Evolutionary conservation across 2,888 invertebrate species (phyloP).

Genomic region (Drosophila robusta): DNA sequence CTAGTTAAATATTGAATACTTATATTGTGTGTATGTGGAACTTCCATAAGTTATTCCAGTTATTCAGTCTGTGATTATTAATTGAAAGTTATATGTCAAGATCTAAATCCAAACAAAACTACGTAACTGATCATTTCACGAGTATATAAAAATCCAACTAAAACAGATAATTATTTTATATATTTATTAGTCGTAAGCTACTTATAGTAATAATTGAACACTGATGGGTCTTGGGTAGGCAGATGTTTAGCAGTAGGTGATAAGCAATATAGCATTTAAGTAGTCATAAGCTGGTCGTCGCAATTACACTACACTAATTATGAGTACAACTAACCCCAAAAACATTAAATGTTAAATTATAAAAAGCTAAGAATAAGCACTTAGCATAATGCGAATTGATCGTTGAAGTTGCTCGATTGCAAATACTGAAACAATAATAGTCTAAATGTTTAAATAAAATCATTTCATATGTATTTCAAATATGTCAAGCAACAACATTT

Average conservation of each 20-base stretch:
- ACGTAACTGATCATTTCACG: constrained; percentile 73
- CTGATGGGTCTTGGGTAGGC: constrained; percentile 73
- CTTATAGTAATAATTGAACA: constrained; percentile 45
- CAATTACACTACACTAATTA: constrained; percentile 63
- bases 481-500: background rate
- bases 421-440: constrained; percentile 70
- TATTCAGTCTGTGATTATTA: constrained; percentile 74
- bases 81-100: constrained; percentile 61
- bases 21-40: constrained; percentile 30
- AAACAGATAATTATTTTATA: constrained; percentile 27
- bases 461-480: constrained; percentile 20
- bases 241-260: constrained; percentile 78
- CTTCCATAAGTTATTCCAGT: constrained; percentile 76
- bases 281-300: constrained; percentile 55
- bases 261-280: constrained; percentile 63
- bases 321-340: constrained; percentile 69
- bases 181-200: constrained; percentile 31
- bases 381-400: constrained; percentile 36
- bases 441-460: constrained; percentile 58
- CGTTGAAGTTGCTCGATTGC: constrained; percentile 51
- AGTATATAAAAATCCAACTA: constrained; percentile 42
- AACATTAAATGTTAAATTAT: constrained; percentile 64
- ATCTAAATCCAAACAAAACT: constrained; percentile 56
- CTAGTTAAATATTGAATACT: constrained; percentile 54
- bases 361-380: constrained; percentile 42